Percentiles rank a stretch among this genome's conserved stretches.
Evolutionary conservation across 2,113 vertebrate genomes (phyloP).

Genomic region (Tachycineta bicolor): DNA sequence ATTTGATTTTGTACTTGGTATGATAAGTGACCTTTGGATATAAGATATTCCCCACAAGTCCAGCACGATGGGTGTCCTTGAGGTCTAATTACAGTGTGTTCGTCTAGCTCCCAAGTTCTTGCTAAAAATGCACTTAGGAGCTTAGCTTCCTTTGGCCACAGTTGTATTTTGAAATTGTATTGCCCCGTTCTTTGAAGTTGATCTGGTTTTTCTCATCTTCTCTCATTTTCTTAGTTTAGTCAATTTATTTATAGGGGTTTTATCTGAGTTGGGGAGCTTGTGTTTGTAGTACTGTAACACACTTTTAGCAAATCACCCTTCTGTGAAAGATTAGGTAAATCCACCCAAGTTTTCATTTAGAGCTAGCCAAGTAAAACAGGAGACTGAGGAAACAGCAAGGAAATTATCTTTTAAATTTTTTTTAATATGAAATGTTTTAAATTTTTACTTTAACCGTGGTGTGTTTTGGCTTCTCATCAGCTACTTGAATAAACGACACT

Average conservation of each 20-base stretch:
- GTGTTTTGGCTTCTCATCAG: not conserved
- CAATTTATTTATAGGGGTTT: not conserved
- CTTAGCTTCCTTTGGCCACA: not conserved
- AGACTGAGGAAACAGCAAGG: not conserved
- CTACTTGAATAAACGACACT: not conserved
- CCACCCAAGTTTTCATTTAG: not conserved
- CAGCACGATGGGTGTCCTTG: slow-evolving; percentile 45
- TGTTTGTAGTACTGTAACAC: not conserved
- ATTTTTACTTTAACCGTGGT: not conserved
- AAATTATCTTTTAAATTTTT: not conserved
- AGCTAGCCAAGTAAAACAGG: not conserved
- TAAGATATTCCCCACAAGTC: slow-evolving; percentile 19
- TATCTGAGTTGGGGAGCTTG: not conserved
- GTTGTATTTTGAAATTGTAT: not conserved
- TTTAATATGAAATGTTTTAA: not conserved
- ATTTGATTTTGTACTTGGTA: not conserved
- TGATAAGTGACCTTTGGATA: slow-evolving; percentile 51
- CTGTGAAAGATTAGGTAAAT: not conserved
- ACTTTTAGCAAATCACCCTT: not conserved
- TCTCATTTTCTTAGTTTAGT: not conserved
- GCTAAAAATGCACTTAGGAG: slow-evolving; percentile 21
- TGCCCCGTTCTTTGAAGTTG: not conserved
- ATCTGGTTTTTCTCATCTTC: not conserved
- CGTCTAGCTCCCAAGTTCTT: slow-evolving; percentile 41
- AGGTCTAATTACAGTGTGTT: slow-evolving; percentile 56